Conservation (phyloP, 2,888 invertebrate species). For the Rotaria socialis region DNA sequence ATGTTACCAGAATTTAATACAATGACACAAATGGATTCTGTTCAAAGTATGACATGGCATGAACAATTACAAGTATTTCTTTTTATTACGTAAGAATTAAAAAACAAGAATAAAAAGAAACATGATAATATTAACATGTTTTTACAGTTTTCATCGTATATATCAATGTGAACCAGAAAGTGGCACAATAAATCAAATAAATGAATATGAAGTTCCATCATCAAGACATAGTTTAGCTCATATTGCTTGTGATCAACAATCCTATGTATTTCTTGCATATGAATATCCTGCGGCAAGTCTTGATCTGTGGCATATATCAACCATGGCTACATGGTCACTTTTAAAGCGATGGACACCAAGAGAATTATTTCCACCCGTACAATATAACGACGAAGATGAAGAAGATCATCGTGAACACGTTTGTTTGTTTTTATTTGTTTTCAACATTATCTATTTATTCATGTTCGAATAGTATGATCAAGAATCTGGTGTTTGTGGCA, state of each 20-base stretch:
- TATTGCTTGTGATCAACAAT: conserved; percentile 7
- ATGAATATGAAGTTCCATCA: not conserved
- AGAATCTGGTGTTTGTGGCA: conserved; percentile 5
- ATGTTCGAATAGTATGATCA: not conserved
- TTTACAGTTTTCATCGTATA: not conserved
- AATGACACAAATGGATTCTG: not conserved
- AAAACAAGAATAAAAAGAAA: too few species aligned
- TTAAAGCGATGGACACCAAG: conserved; percentile 13
- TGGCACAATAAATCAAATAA: conserved; percentile 6
- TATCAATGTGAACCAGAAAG: conserved; percentile 29
- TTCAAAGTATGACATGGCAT: conserved; percentile 29
- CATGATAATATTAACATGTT: not conserved
- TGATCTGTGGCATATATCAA: not conserved
- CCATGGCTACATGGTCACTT: conserved; percentile 14
- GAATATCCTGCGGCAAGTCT: conserved; percentile 6
- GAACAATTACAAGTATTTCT: conserved; percentile 21
- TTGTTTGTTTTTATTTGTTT: not conserved
- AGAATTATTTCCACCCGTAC: not conserved
- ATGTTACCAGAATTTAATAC: not conserved
- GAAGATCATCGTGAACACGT: not conserved
- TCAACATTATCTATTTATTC: not conserved
- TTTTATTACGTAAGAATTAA: not conserved
- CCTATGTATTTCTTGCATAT: not conserved
- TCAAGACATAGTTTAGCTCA: conserved; percentile 22
- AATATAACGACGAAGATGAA: not conserved